A percentile compares a stretch with the other conserved stretches of the same genome.
Conservation (phyloP, 2,797 vertebrate genomes). For the Oreochromis mossambicus region DNA sequence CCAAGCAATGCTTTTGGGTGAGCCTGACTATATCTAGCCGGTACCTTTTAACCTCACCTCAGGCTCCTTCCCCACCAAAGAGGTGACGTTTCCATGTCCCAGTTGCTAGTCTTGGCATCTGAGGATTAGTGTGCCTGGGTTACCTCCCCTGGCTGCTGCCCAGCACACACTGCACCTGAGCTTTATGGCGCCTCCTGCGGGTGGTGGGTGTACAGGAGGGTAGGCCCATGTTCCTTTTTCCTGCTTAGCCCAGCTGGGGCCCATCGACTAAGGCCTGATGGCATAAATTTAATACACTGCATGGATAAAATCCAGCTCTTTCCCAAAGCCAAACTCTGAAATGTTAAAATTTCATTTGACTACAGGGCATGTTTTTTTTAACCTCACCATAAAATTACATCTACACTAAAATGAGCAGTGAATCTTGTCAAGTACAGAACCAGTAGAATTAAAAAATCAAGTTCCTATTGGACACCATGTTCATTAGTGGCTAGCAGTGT, state of each 20-base stretch:
- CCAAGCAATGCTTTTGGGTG: not conserved
- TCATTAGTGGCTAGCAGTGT: constrained; percentile 65
- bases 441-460: constrained; percentile 55
- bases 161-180: not conserved
- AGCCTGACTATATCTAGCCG: not conserved
- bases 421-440: constrained; percentile 21
- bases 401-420: not conserved
- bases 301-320: not conserved
- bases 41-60: not conserved
- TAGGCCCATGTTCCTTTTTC: not conserved
- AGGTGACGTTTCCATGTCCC: not conserved
- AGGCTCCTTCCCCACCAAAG: not conserved
- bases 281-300: not conserved
- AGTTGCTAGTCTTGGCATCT: not conserved
- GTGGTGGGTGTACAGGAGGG: not conserved
- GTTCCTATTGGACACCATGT: constrained; percentile 44
- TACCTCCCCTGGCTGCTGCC: not conserved
- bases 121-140: not conserved
- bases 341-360: not conserved
- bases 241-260: not conserved
- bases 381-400: constrained; percentile 3
- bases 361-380: not conserved
- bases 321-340: not conserved
- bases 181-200: not conserved
- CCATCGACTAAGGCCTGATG: not conserved